Base-by-base conservation (phyloP, 2,888 invertebrate species). In the Volucella inanis region DNA sequence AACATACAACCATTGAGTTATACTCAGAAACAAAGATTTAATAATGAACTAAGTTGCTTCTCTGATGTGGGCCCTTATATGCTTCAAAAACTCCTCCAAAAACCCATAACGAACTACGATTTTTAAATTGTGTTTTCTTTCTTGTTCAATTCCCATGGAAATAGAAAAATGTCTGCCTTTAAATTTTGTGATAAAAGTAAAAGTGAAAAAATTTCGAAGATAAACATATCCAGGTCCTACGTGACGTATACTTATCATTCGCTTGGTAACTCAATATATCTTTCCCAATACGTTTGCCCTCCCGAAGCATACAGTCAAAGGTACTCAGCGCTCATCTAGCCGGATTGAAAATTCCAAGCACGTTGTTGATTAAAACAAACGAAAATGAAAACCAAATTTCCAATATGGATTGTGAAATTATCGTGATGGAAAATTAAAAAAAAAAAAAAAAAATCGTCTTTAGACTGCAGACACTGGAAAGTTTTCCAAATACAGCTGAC, bases 331-430 rank as follows among this genome's bases (percentile, higher is more conserved):
- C 71, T 18, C 57, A 71, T 41, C 59, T 14, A 38, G 31, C 1
- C 31, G 38, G 43, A 38, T 75, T 22, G 18, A 50, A 49, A 54
- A 81, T 81, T 75, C 75, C 39, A 64, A 45, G 55, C 80, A 81
- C 80, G 80, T 75, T 68, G 75, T 81, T 81, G 80, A 81, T 81
- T 81, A 81, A 81, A 81, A 81, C 67, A 68, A 75, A 75, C 68
- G 75, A 68, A 64, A 81, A 79, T 61, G 61, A 38, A 45, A 59
- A 47, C 55, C 38, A 49, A 54, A 52, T 70, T 70, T 54, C 55
- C 55, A 81, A 70, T 81, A 81, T 75, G 75, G 75, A 62, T 68
- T 80, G 61, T 49, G 55, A 74, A 80, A 80, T 74, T 80, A 62
- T 55, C 41, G 59, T 10, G 49, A 41, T 18, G 38, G 59, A 31